Base-by-base conservation (phyloP, 2,888 invertebrate species). In the Labia minor region DNA sequence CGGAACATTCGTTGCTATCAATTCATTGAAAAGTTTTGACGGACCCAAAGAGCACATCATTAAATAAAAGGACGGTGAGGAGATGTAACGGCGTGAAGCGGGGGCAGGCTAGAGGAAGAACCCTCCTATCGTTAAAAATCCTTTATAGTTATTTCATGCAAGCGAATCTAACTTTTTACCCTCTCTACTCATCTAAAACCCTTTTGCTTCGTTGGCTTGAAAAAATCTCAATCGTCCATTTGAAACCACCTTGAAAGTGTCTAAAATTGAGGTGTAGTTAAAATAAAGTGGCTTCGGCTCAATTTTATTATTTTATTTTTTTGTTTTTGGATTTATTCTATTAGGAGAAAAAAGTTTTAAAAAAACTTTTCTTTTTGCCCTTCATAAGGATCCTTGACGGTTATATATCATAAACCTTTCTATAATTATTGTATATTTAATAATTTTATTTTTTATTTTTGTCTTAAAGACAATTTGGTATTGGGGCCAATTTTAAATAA, bases 61-160 rank as follows among this genome's bases (percentile, higher is more conserved):
- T 49, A 49, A 49, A 49, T 49, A 49, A 49, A 49, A 49, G 16
- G 16, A 26, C 8, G 26, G n/a, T 8, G 49, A 49, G 49, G 16
- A n/a, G n/a, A n/a, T n/a, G n/a, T n/a, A n/a, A n/a, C n/a, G n/a
- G 49, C 49, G 49, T 8, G 33, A 33, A 8, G 16, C n/a, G 49
- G 4, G 26, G 26, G 26, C 26, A 3, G 26, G 26, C 8, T 26
- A 6, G 26, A 26, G 26, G 26, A 26, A 26, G 26, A 26, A 26
- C 26, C 26, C 26, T 26, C 8, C 26, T 26, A 26, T 26, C 26
- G 49, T 49, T 49, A 49, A 49, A 49, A 49, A 49, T 49, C 49
- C 49, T 49, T 49, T 49, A 49, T 49, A 49, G 49, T 49, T 49
- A 49, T 49, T 49, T 49, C 49, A 49, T 49, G 49, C 49, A 49